These are phyloP conservation scores for Enhydra lutris DNA, from an alignment of 2,113 vertebrate genomes.

Conservation along the genomic window DNA sequence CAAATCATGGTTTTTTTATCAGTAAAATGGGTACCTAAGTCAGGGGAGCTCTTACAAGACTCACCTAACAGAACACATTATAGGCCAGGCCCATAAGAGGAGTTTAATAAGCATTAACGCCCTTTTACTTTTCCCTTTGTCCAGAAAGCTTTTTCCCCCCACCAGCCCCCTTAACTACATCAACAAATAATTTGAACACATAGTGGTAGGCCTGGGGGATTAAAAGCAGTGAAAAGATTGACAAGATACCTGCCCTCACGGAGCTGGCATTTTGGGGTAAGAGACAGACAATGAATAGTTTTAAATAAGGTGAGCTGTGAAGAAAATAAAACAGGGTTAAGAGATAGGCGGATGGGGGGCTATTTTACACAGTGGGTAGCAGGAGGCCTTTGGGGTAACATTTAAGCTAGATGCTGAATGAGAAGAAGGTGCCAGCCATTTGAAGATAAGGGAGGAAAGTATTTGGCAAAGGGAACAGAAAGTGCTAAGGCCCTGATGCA, in stretches of 20 bases:
- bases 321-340: background rate
- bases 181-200: background rate
- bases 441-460: background rate
- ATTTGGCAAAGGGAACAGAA: background rate
- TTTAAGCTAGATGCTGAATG: background rate
- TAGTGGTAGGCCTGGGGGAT: background rate
- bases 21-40: background rate
- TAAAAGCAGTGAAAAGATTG: background rate
- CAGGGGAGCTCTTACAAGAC: background rate
- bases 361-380: background rate
- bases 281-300: background rate
- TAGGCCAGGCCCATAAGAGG: background rate
- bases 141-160: background rate
- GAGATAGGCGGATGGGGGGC: background rate
- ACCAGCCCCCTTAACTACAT: background rate
- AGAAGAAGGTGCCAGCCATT: background rate
- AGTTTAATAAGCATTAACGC: background rate
- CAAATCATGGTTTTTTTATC: background rate
- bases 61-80: background rate
- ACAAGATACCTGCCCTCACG: background rate
- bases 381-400: background rate
- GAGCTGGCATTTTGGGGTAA: background rate
- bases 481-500: background rate
- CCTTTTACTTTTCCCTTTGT: background rate
- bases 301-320: background rate